phyloP scores from a whole-genome alignment of 1,140 invertebrate genomes.

The Acromyrmex charruanus region DNA sequence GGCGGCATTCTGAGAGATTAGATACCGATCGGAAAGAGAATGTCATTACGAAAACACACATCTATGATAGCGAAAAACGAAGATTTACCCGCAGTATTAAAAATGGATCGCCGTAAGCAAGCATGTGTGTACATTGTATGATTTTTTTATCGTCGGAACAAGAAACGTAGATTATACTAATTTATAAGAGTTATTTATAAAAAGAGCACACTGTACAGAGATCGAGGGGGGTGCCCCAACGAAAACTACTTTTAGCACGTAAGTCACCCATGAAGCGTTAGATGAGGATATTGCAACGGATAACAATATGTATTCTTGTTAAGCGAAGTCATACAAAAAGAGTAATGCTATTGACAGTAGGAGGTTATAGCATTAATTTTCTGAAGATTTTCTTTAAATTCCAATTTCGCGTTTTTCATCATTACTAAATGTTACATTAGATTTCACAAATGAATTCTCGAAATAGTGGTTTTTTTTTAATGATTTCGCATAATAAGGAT shows the following conservation, averaged over 20 bases:
- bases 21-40: constrained; percentile 28
- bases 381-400: background rate
- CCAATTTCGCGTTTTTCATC: constrained; percentile 3
- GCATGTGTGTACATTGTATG: constrained; percentile 74
- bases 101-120: constrained; percentile 78
- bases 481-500: constrained; percentile 18
- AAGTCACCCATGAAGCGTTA: constrained; percentile 51
- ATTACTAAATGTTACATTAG: background rate
- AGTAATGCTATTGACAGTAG: background rate
- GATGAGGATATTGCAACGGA: constrained; percentile 51
- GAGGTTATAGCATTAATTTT: background rate
- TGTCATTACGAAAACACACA: constrained; percentile 20
- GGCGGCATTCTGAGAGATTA: constrained; percentile 9
- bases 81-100: constrained; percentile 84
- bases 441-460: background rate
- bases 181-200: constrained; percentile 84
- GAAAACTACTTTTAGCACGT: constrained; percentile 68
- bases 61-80: constrained; percentile 56
- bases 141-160: constrained; percentile 70
- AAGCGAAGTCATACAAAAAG: constrained; percentile 35
- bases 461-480: background rate
- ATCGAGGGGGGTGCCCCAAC: constrained; percentile 42
- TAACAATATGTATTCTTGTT: constrained; percentile 31
- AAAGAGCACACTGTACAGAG: constrained; percentile 75
- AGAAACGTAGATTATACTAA: constrained; percentile 70